Base-by-base conservation (phyloP, 1,140 invertebrate species). In the Trichogramma pretiosum region DNA sequence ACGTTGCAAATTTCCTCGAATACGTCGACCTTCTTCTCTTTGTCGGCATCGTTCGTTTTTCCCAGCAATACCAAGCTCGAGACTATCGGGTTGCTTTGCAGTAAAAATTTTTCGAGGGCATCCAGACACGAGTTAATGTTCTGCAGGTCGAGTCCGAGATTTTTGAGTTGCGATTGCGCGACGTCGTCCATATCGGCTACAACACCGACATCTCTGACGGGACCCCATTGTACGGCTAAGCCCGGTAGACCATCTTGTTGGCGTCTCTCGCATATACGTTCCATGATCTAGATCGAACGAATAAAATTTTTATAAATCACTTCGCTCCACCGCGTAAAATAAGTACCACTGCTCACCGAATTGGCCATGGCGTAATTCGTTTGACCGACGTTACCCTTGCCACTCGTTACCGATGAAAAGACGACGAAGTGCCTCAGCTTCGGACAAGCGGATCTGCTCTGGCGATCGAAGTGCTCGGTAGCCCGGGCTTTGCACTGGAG, bases 391-490 rank as follows among this genome's bases (percentile, higher is more conserved):
- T 88, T 89, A 33, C 87, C 87, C 46, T 82, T 72, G 3, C 85
- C 85, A 65, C 83, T 84, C 35, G 77, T 78, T 4, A 88, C 76
- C 13, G 83, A 85, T 3, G 86, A 89, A 60, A 88, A 90, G 0
- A 83, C 78, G 8, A 79, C 73, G 48, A 81, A 80, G 28, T 77
- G 63, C 32, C 64, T 50, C 24, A 79, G 63, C 9, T 66, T 18
- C 1, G 73, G 72, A 54, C 76, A 79, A 41, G 73, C 48, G 37
- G 58, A 63, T 44, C 78, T 67, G 0, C 74, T 69, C 2, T 73
- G 18, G 51, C 67, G 54, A 48, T 80, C 77, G 2, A 80, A 48
- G 13, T 67, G 46, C 39, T 68, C 61, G 2, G 75, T 77, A 1
- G 63, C 62, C 50, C 56, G 54, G 5, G 75, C 75, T 61, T 81